Evolutionary conservation across 2,888 invertebrate genomes (phyloP), one percentile per base, ranked within the genome.

Genomic region (Neoscelio sp.): DNA sequence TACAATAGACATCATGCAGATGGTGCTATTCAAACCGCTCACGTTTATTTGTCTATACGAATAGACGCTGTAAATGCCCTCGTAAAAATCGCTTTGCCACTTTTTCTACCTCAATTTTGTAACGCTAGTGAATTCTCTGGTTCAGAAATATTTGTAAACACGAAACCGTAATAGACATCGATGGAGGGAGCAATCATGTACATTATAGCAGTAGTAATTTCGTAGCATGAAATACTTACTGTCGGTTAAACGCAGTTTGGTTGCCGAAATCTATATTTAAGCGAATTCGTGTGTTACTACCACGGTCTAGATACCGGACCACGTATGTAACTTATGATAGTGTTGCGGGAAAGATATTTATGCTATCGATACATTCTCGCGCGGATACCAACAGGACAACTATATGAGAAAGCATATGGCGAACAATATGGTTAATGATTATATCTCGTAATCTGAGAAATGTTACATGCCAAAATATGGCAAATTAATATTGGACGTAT

Each of bases 321-420:
- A 20, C 30, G 30, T 15, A 33, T 10, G 54, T 56, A 67, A 54
- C 54, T 67, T 67, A 46, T 35, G 67, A 67, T 67, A 56, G 23
- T 20, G 46, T 54, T 67, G 54, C 18, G 44, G 67, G 46, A 54
- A 40, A 42, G 65, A 54, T 65, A 65, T 65, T 65, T 65, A 65
- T 52, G 42, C 15, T 20, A 18, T 28, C 17, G 10, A 12, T 50
- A 44, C 33, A 23, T 52, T 50, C 38, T 12, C 26, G 13, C 35
- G 38, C 23, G 23, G 26, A 42, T 56, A 40, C 35, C 50, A 26
- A 35, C 40, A 42, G 40, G 30, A 42, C 65, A 54, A 42, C 52
- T 26, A 2, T 15, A 28, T 6, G 28, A 12, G 18, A 65, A 65
- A 33, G 40, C 5, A 15, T 23, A 42, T 33, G 52, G 18, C 33